Evolutionary conservation across 2,797 vertebrate species (phyloP).

Genomic region (Etheostoma nigrum): DNA sequence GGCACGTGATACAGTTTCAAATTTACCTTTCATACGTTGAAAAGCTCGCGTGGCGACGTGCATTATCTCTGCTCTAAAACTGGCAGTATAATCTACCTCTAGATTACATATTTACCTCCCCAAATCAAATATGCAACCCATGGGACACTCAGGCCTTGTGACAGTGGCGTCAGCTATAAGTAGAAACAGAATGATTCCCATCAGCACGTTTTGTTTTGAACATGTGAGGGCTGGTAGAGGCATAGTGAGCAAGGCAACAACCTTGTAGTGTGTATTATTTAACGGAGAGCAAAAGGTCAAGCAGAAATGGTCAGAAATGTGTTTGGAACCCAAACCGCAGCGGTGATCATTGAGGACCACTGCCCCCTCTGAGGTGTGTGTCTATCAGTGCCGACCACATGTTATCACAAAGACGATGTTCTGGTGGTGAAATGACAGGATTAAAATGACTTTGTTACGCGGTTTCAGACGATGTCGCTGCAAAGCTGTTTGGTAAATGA

Average conservation of each 20-base stretch:
- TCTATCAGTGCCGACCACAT: neutral
- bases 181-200: neutral
- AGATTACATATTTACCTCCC: neutral
- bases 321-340: constrained; percentile 8
- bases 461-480: neutral
- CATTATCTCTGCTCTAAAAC: neutral
- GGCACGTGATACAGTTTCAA: neutral
- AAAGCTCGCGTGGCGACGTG: neutral
- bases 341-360: neutral
- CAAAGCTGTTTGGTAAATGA: neutral
- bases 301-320: constrained; percentile 9
- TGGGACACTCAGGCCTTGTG: neutral
- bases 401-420: neutral
- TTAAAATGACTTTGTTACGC: neutral
- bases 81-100: neutral
- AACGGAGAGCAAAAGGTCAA: constrained; percentile 28
- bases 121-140: neutral
- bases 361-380: neutral
- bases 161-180: neutral
- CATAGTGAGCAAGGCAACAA: neutral
- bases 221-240: neutral
- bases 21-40: neutral
- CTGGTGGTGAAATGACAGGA: neutral
- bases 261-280: neutral
- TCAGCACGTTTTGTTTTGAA: neutral